Conservation (phyloP, 2,113 vertebrate species). For the Ciconia boyciana region DNA sequence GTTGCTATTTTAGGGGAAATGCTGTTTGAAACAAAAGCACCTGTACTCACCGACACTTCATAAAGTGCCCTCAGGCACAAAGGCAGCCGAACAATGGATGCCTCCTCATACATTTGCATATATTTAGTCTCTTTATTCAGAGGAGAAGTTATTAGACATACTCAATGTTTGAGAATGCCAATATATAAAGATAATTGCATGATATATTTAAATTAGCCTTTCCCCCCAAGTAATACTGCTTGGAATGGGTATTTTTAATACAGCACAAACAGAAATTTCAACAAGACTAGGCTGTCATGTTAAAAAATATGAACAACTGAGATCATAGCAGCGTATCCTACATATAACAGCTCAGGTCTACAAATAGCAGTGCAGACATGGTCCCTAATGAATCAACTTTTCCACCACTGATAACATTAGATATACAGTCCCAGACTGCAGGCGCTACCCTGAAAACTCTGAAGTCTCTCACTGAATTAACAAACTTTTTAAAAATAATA, state of each 20-base stretch:
- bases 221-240: background rate
- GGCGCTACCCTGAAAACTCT: background rate
- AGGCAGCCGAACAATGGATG: background rate
- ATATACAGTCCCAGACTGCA: background rate
- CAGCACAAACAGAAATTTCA: background rate
- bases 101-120: constrained; percentile 42
- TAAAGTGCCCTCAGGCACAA: constrained; percentile 11
- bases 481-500: background rate
- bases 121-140: background rate
- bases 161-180: background rate
- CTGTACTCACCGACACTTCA: constrained; percentile 18
- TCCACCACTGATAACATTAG: background rate
- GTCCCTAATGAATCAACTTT: background rate
- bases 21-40: constrained; percentile 36
- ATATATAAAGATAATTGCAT: constrained; percentile 13
- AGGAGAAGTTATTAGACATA: constrained; percentile 7
- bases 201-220: background rate
- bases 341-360: background rate
- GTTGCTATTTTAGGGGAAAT: constrained; percentile 50
- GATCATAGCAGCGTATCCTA: background rate
- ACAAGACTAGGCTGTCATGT: background rate
- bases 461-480: background rate
- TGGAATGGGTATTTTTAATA: background rate
- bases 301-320: background rate
- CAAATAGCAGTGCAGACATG: background rate